Evolutionary conservation across 2,113 vertebrate genomes (phyloP), one percentile per base, ranked within the genome.

Genomic region (Notarius lentiginosus): DNA sequence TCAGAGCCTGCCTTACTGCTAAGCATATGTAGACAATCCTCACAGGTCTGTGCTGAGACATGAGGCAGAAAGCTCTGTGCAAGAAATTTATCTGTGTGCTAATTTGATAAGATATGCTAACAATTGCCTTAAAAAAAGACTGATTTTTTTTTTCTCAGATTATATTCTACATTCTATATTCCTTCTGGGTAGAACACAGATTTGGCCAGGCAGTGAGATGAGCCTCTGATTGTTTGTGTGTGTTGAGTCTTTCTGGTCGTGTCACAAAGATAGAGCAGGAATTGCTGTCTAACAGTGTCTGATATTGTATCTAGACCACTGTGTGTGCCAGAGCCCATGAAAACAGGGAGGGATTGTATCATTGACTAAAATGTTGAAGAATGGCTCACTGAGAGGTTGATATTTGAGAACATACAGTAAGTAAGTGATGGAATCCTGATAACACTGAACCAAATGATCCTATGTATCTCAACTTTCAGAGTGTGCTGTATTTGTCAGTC

Each of bases 231-330:
- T 91, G 89, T 88, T 91, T 87, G 90, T 89, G 90, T 91, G 53
- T 79, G 55, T 92, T 84, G 27, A 86, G 89, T 94, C 92, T 94
- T 91, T 58, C 10, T 55, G 88, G 92, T 91, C 90, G 85, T 89
- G 89, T 92, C 84, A 80, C 61, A 92, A 70, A 90, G 92, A 90
- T 90, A 92, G 88, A 90, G 87, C 89, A 86, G 89, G 92, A 86
- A 90, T 92, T 91, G 90, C 90, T 91, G 93, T 89, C 94, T 91
- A 91, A 82, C 90, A 91, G 86, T 76, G 79, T 89, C 22, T 86
- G 91, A 94, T 93, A 94, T 90, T 92, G 91, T 90, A 89, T 91
- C 89, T 91, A 92, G 92, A 94, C 93, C 92, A 92, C 90, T 79
- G 86, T 90, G 89, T 89, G 34, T 87, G 80, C 83, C 89, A 86